Base-by-base conservation (phyloP, 2,797 vertebrate genomes). In the Hephaestus fuliginosus region DNA sequence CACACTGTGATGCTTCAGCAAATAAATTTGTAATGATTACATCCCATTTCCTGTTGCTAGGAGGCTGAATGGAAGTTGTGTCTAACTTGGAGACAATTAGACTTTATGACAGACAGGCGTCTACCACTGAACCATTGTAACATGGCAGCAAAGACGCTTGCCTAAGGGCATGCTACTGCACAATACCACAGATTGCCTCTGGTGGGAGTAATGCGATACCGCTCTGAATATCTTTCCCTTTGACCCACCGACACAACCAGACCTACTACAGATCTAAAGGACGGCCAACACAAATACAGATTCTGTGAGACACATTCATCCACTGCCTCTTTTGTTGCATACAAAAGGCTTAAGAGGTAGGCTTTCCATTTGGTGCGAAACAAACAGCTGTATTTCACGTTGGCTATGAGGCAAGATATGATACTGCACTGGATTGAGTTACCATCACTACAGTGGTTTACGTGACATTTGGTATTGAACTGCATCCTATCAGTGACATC, bases 311-410 rank as follows among this genome's bases (percentile, higher is more conserved):
- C 78, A 85, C 86, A 82, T 83, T 85, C 87, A 67, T 83, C 86
- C 79, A 52, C 70, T 52, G 84, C 76, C 79, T 83, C 89, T 86
- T 92, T 92, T 93, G 91, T 95, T 46, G 55, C 46, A 74, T 55
- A 93, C 90, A 95, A 93, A 90, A 75, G 76, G 76, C 60, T 44
- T 33, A 36, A 73, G 71, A 83, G 85, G 56, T 80, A 80, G 81
- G 81, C 78, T 88, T 91, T 84, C 48, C 77, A 78, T 80, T 84
- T 66, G 74, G 52, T 64, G 68, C 80, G 84, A 87, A 87, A 89
- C 78, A 86, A 90, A 92, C 87, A 89, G 90, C 90, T 90, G 87
- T 73, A 89, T 90, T 89, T 93, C 88, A 91, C 90, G 70, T 86
- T 52, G n/a, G 72, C 62, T 39, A 39, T 77, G 60, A 62, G 66